phyloP scores from a whole-genome alignment of 2,888 invertebrate species.

The Dromius quadrimaculatus region DNA sequence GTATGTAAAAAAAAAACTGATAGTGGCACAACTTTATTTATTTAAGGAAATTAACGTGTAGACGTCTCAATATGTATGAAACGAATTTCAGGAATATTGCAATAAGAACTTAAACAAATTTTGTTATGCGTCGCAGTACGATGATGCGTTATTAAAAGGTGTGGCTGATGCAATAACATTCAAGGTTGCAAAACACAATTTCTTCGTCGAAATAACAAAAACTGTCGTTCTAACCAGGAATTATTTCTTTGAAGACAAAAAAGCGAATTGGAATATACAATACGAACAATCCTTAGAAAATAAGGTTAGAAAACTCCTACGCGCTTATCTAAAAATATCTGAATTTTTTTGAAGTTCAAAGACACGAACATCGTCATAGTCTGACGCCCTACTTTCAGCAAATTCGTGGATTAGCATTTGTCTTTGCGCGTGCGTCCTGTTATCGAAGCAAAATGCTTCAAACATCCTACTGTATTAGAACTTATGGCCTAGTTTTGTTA shows the following conservation, averaged over 20 bases:
- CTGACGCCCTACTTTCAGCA: slow-evolving; percentile 43
- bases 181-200: slow-evolving; percentile 38
- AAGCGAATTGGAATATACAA: neutral
- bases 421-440: neutral
- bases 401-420: slow-evolving; percentile 39
- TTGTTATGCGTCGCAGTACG: slow-evolving; percentile 15
- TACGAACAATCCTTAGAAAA: neutral
- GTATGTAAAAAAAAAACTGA: too few relatives aligned
- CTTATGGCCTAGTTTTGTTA: slow-evolving; percentile 26
- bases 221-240: slow-evolving; percentile 18
- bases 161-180: slow-evolving; percentile 46
- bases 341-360: slow-evolving; percentile 53
- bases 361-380: slow-evolving; percentile 44
- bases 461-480: neutral
- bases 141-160: slow-evolving; percentile 46
- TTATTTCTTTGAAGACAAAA: slow-evolving; percentile 15
- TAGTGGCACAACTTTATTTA: too few relatives aligned
- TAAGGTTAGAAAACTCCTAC: slow-evolving; percentile 13
- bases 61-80: too few relatives aligned
- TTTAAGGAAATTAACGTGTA: too few relatives aligned
- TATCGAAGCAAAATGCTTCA: slow-evolving; percentile 19
- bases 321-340: slow-evolving; percentile 41
- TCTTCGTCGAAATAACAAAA: slow-evolving; percentile 28
- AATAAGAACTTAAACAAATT: slow-evolving; percentile 23
- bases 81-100: slow-evolving; percentile 1